Evolutionary conservation across 23 tunicate species (phyloP), one percentile per base, ranked within the genome.

Genomic region (Oikopleura albicans): DNA sequence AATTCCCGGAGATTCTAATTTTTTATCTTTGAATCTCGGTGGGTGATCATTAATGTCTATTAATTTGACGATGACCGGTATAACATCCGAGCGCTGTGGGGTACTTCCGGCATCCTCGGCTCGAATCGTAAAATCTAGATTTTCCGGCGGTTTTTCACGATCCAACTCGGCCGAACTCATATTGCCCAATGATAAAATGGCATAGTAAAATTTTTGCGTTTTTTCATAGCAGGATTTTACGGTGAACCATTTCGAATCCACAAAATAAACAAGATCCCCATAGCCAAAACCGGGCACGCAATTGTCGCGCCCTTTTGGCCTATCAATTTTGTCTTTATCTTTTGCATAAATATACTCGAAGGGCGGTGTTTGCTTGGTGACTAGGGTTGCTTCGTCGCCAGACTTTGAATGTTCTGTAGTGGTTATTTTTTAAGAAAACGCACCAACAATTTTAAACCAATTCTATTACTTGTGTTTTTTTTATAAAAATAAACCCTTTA

Each of bases 31-130:
- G 63, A 89, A 89, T 40, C 63, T 38, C 0, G 91, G 91, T 31
- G 88, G 85, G 56, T 84, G 79, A 59, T 89, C 91, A 75, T 89
- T 89, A 37, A 89, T 88, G 40, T 89, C 91, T 0, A 38, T 75
- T 29, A 89, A 49, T 49, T 49, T 49, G 16, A 49, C 59, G 16
- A 8, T 8, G 22, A 49, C 22, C 59, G 8, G 8, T 22, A 49
- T 22, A 22, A 8, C 16, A 8, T 49, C 59, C 22, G 59, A 49
- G 8, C 22, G 8, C 59, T 49, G 59, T 22, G 59, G 16, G 22
- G 59, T 8, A 22, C 8, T 22, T 8, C 59, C 59, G 16, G 22
- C 22, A 49, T 49, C 59, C 22, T 49, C 59, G 16, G 59, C 59
- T 22, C 59, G 22, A 49, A 49, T 49, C 16, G 22, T 8, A 49